phyloP scores from a whole-genome alignment of 2,888 invertebrate species.

The Drosophila macrospina region DNA sequence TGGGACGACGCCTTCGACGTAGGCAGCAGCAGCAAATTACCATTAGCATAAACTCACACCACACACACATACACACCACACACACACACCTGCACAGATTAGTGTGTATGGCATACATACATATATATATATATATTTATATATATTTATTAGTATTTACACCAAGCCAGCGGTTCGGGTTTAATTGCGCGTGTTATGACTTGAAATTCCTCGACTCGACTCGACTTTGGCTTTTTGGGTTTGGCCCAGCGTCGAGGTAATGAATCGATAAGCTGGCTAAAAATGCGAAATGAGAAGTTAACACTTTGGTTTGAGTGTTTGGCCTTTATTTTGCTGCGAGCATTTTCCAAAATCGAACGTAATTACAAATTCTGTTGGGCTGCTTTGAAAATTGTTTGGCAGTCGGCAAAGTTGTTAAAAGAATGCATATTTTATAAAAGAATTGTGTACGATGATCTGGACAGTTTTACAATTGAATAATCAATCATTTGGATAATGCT shows the following conservation, averaged over 20 bases:
- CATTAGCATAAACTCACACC: slow-evolving; percentile 45
- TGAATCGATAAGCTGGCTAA: slow-evolving; percentile 56
- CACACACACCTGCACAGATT: slow-evolving; percentile 44
- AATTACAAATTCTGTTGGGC: slow-evolving; percentile 34
- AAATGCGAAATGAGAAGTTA: slow-evolving; percentile 33
- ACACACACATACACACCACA: slow-evolving; percentile 13
- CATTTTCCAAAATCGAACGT: slow-evolving; percentile 14
- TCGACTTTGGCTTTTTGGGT: background rate
- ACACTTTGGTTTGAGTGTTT: slow-evolving; percentile 10
- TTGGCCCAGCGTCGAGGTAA: slow-evolving; percentile 29
- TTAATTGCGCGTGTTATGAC: slow-evolving; percentile 69
- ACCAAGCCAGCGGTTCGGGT: slow-evolving; percentile 48
- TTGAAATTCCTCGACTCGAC: slow-evolving; percentile 39
- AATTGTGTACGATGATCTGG: slow-evolving; percentile 14
- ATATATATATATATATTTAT: too few species aligned
- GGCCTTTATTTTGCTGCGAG: slow-evolving; percentile 13
- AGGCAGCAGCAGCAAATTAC: slow-evolving; percentile 54
- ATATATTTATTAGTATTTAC: slow-evolving; percentile 59
- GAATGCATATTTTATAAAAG: slow-evolving; percentile 35
- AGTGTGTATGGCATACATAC: slow-evolving; percentile 52
- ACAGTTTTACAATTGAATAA: slow-evolving; percentile 15
- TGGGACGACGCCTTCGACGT: slow-evolving; percentile 44
- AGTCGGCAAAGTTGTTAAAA: slow-evolving; percentile 27
- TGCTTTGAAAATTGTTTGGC: slow-evolving; percentile 39
- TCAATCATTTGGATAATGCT: slow-evolving; percentile 39